Evolutionary conservation across 2,888 invertebrate genomes (phyloP), one percentile per base, ranked within the genome.

Genomic region (Apodemia zela): DNA sequence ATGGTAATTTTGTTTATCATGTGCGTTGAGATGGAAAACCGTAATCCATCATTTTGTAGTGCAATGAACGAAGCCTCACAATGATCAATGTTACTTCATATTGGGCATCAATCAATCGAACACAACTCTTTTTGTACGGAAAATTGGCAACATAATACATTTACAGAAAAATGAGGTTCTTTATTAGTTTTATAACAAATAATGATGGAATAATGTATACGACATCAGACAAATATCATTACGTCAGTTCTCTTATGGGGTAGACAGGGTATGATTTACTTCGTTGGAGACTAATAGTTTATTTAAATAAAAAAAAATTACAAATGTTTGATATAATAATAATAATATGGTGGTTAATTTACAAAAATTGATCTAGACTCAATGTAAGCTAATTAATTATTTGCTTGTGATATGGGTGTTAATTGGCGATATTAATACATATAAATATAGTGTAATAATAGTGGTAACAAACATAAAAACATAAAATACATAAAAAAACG

Each of bases 61-160:
- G 60, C 25, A 60, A 60, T 47, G 45, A 15, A 47, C 61, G 67
- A 66, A 72, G 73, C 73, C 76, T 73, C 71, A 68, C 72, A 75
- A 76, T 77, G 76, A 76, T 81, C 76, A 78, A 78, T 77, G 73
- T 75, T 74, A 67, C 72, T 70, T 73, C 70, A 72, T 70, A 71
- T 72, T 70, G 72, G 79, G 81, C 78, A 72, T 73, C 68, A 79
- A 81, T 78, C 75, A 79, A 81, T 82, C 6, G 54, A 57, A 29
- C 25, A 7, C 54, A 21, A 49, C 18, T 18, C 21, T 21, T 54
- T 51, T 54, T 25, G 13, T 54, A 25, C 54, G 25, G 15, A 54
- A 25, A 25, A 54, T 25, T 54, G 54, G 54, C 21, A 13, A 15
- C 54, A 10, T 21, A 25, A 54, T 54, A 54, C 15, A 21, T 15